A percentile compares a stretch with the other conserved stretches of the same genome.
phyloP scores from a whole-genome alignment of 2,888 invertebrate species.

The Malachius bipustulatus region DNA sequence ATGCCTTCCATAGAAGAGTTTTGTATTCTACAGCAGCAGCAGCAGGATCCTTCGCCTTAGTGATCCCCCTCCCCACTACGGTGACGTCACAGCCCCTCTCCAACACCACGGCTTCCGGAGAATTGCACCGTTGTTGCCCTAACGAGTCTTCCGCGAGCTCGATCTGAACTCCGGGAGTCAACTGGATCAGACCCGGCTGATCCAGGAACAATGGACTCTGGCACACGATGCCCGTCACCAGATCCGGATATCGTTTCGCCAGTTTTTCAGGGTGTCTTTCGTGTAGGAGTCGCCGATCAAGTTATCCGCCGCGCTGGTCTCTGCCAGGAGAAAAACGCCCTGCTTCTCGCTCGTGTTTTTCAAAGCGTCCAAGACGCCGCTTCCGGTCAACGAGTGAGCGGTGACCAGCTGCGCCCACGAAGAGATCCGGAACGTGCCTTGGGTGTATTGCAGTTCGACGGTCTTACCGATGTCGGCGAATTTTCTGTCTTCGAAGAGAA shows the following conservation, averaged over 20 bases:
- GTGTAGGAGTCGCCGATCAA: slow-evolving; percentile 53
- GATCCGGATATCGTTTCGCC: slow-evolving; percentile 56
- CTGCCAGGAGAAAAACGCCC: slow-evolving; percentile 72
- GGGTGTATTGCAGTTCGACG: slow-evolving; percentile 67
- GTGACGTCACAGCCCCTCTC: slow-evolving; percentile 81
- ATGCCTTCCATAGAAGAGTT: slow-evolving; percentile 60
- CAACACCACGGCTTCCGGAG: slow-evolving; percentile 68
- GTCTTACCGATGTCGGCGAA: slow-evolving; percentile 95
- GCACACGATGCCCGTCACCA: slow-evolving; percentile 83
- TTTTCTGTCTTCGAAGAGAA: slow-evolving; percentile 93
- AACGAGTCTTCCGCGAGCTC: slow-evolving; percentile 56
- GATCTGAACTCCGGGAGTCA: slow-evolving; percentile 88
- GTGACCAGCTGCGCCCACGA: slow-evolving; percentile 91
- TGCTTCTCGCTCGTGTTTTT: slow-evolving; percentile 38
- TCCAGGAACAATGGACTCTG: slow-evolving; percentile 61
- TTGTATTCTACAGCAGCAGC: slow-evolving; percentile 59
- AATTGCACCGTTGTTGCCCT: slow-evolving; percentile 81
- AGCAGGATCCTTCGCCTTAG: slow-evolving; percentile 51
- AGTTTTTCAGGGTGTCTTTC: slow-evolving; percentile 58
- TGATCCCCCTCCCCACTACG: slow-evolving; percentile 90
- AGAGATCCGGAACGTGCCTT: slow-evolving; percentile 63
- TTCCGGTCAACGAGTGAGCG: slow-evolving; percentile 79
- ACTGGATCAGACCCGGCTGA: slow-evolving; percentile 66
- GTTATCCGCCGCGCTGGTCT: slow-evolving; percentile 69
- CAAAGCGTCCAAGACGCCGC: slow-evolving; percentile 46